Conservation (phyloP, 2,888 invertebrate genomes). For the Torymus auratus region DNA sequence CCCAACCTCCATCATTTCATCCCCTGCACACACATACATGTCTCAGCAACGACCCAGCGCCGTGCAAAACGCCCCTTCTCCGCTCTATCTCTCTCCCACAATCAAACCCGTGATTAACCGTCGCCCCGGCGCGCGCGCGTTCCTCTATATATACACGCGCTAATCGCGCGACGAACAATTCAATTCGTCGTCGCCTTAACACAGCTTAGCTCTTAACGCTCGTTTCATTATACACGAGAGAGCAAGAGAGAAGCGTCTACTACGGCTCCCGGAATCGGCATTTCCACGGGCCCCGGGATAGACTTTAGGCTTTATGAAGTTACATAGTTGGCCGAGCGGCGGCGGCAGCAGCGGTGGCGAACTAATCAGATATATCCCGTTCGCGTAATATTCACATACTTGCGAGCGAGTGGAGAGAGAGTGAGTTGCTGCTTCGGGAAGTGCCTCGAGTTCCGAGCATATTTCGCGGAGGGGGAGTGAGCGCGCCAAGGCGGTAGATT, state of each 20-base stretch:
- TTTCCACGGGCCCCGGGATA: background rate
- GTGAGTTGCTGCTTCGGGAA: too few species aligned
- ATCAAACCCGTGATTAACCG: slow-evolving; percentile 49
- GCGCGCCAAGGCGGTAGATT: too few species aligned
- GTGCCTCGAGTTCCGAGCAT: too few species aligned
- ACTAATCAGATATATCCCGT: slow-evolving; percentile 47
- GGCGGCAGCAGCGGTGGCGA: background rate
- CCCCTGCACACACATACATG: too few species aligned
- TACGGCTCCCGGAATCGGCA: too few species aligned
- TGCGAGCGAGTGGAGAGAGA: background rate
- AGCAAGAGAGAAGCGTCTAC: background rate
- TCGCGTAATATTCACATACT: slow-evolving; percentile 42
- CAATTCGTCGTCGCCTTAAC: slow-evolving; percentile 50
- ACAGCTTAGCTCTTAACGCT: slow-evolving; percentile 51
- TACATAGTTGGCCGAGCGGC: slow-evolving; percentile 48
- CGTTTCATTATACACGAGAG: slow-evolving; percentile 48
- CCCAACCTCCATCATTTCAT: too few species aligned
- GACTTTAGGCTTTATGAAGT: slow-evolving; percentile 45
- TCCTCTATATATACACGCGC: too few species aligned
- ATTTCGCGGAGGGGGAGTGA: too few species aligned
- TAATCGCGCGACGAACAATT: slow-evolving; percentile 37
- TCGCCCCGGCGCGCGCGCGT: too few species aligned
- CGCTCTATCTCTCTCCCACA: background rate
- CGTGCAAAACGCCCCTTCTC: too few species aligned
- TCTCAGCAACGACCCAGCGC: too few species aligned